These are phyloP conservation scores for Brachyptera putata DNA, from an alignment of 2,888 invertebrate genomes.

Conservation along the genomic window DNA sequence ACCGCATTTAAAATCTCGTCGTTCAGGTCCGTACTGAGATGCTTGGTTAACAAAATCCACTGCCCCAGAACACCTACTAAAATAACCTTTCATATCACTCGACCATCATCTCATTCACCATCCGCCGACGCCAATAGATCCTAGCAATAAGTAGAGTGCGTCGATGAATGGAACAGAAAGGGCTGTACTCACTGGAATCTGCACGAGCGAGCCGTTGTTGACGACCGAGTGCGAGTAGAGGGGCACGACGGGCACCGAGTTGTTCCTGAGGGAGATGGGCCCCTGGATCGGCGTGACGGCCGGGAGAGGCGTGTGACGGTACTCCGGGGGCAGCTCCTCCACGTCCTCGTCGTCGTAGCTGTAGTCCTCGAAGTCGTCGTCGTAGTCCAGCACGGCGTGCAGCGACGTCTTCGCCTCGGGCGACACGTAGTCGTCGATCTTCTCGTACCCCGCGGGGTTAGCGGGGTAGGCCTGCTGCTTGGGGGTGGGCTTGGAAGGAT, in stretches of 20 bases:
- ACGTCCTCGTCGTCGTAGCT: constrained; percentile 45
- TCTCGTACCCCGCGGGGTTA: constrained; percentile 39
- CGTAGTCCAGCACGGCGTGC: constrained; percentile 70
- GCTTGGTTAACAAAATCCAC: too few relatives aligned
- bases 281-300: constrained; percentile 82
- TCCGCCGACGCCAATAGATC: too few relatives aligned
- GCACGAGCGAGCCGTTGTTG: constrained; percentile 81
- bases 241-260: constrained; percentile 81
- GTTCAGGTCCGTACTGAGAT: too few relatives aligned
- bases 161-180: too few relatives aligned
- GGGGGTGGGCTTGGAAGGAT: too few relatives aligned
- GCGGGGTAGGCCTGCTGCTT: constrained; percentile 25
- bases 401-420: constrained; percentile 55
- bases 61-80: too few relatives aligned
- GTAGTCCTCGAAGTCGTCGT: constrained; percentile 61
- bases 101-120: too few relatives aligned
- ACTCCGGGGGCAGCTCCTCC: constrained; percentile 25
- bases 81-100: too few relatives aligned
- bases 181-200: constrained; percentile 78
- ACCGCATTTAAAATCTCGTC: too few relatives aligned
- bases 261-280: constrained; percentile 77
- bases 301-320: constrained; percentile 42
- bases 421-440: constrained; percentile 40
- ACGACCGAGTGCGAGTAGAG: constrained; percentile 78
- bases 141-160: too few relatives aligned